Percentiles rank a stretch among this genome's conserved stretches.
phyloP scores from a whole-genome alignment of 2,888 invertebrate species.

The Cistogaster globosa region DNA sequence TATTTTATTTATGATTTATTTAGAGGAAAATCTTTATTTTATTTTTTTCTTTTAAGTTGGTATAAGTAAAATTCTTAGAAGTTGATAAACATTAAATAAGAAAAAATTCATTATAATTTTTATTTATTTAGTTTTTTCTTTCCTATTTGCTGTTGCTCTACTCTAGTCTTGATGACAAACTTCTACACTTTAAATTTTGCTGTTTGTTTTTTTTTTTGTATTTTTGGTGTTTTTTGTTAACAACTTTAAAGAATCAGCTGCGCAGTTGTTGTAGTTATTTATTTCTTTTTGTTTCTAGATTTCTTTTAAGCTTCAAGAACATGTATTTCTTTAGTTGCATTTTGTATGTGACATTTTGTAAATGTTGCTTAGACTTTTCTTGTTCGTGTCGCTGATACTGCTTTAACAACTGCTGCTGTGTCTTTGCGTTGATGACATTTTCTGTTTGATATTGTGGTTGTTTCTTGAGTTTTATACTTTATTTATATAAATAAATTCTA shows the following conservation, averaged over 20 bases:
- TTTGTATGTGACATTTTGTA: slow-evolving; percentile 65
- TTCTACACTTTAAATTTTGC: slow-evolving; percentile 46
- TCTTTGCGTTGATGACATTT: slow-evolving; percentile 68
- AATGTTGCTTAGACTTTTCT: slow-evolving; percentile 66
- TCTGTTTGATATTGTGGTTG: slow-evolving; percentile 64
- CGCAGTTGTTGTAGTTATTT: slow-evolving; percentile 11
- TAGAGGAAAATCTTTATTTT: slow-evolving; percentile 26
- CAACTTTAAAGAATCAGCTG: slow-evolving; percentile 37
- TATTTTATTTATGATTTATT: slow-evolving; percentile 62
- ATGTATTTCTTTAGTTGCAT: slow-evolving; percentile 54
- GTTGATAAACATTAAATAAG: slow-evolving; percentile 4
- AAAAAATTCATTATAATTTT: slow-evolving; percentile 66
- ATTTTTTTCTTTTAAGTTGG: background rate
- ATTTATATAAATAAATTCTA: slow-evolving; percentile 39
- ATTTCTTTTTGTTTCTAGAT: slow-evolving; percentile 16
- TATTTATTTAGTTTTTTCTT: slow-evolving; percentile 16
- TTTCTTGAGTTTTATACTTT: slow-evolving; percentile 55
- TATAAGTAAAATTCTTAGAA: slow-evolving; percentile 21
- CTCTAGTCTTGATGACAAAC: slow-evolving; percentile 40
- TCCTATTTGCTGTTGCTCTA: slow-evolving; percentile 10
- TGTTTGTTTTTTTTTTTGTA: slow-evolving; percentile 25
- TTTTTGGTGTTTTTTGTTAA: slow-evolving; percentile 27
- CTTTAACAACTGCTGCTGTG: slow-evolving; percentile 10
- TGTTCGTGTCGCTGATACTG: slow-evolving; percentile 28
- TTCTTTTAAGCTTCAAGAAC: slow-evolving; percentile 34